Conservation (phyloP, 2,888 invertebrate genomes). For the Schrankia costaestrigalis region DNA sequence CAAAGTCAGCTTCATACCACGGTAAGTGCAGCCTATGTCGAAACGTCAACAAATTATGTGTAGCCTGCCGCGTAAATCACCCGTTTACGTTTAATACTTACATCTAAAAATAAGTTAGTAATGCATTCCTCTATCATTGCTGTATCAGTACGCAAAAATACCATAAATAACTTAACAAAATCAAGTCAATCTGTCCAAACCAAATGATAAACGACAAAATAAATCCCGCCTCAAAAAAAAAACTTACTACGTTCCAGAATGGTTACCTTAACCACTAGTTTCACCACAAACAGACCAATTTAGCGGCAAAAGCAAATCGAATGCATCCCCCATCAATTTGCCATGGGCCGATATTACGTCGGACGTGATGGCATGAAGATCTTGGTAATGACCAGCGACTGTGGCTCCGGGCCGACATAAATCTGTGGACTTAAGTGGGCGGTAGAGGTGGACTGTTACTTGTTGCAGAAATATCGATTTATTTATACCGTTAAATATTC, state of each 20-base stretch:
- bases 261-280: slow-evolving; percentile 27
- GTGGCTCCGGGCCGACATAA: slow-evolving; percentile 39
- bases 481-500: too few species aligned
- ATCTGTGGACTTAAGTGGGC: slow-evolving; percentile 43
- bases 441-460: slow-evolving; percentile 6
- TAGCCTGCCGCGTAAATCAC: too few species aligned
- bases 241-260: background rate
- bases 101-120: too few species aligned
- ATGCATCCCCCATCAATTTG: slow-evolving; percentile 28
- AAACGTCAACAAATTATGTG: too few species aligned
- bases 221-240: background rate
- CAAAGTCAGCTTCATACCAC: too few species aligned
- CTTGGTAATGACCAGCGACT: slow-evolving; percentile 41
- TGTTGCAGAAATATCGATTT: background rate
- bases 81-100: too few species aligned
- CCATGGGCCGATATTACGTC: slow-evolving; percentile 39
- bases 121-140: too few species aligned
- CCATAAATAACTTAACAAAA: too few species aligned
- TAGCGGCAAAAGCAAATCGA: slow-evolving; percentile 36
- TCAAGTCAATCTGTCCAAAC: too few species aligned
- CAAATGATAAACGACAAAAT: background rate
- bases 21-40: too few species aligned
- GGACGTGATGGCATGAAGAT: slow-evolving; percentile 41
- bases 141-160: too few species aligned
- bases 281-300: slow-evolving; percentile 33